These are phyloP conservation scores for Phasianus colchicus DNA, from an alignment of 2,113 vertebrate species.

Conservation along the genomic window DNA sequence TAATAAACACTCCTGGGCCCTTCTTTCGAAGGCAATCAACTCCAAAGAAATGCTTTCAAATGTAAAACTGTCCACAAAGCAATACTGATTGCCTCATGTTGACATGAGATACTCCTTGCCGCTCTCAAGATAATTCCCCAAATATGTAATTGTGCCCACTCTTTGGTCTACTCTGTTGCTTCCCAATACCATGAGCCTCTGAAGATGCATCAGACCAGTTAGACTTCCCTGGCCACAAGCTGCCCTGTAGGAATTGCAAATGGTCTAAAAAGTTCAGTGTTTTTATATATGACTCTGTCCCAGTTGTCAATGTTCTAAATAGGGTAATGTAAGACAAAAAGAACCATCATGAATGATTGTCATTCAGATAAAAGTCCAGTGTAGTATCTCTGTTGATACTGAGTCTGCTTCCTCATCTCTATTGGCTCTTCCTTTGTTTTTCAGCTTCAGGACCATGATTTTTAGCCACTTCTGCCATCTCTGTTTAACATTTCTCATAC, in stretches of 20 bases:
- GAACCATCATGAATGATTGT: background rate
- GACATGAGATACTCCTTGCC: too few relatives aligned
- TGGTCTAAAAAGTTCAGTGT: background rate
- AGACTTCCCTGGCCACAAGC: background rate
- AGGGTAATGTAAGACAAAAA: background rate
- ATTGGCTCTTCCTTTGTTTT: background rate
- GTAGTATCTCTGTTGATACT: background rate
- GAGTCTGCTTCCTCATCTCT: background rate
- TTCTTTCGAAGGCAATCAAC: too few relatives aligned
- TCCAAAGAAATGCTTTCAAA: too few relatives aligned
- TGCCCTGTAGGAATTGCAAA: background rate
- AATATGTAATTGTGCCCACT: background rate
- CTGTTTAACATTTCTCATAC: background rate
- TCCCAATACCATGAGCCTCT: background rate
- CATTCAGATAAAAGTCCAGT: background rate
- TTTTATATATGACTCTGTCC: background rate
- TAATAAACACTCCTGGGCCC: too few relatives aligned
- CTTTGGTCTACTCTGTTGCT: background rate
- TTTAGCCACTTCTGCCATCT: background rate
- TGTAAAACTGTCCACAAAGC: too few relatives aligned
- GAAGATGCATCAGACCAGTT: background rate
- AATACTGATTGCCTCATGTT: too few relatives aligned
- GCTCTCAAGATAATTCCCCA: background rate
- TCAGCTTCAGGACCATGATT: background rate
- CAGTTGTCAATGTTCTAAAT: background rate